Evolutionary conservation across 2,888 invertebrate genomes (phyloP).

Genomic region (Stenurella melanura): DNA sequence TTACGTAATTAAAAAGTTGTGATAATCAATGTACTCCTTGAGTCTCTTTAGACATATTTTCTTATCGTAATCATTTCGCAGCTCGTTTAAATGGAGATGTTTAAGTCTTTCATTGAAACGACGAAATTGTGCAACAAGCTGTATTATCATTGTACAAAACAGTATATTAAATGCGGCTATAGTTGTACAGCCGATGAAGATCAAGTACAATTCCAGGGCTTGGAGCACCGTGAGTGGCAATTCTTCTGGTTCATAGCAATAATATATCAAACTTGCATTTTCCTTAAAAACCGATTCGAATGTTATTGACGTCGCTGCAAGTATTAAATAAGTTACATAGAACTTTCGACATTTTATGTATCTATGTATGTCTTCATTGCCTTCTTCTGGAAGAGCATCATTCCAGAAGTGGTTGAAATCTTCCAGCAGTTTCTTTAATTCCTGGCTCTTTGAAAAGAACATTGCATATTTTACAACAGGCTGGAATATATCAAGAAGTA

Average conservation of each 20-base stretch:
- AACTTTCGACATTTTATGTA: not conserved
- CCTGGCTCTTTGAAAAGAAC: not conserved
- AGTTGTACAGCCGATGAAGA: not conserved
- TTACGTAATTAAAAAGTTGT: slow-evolving; percentile 7
- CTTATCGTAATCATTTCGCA: no score
- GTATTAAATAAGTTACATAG: not conserved
- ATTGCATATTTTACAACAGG: not conserved
- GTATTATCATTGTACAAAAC: not conserved
- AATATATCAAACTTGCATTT: not conserved
- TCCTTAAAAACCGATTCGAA: not conserved
- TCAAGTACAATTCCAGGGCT: not conserved
- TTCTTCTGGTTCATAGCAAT: not conserved
- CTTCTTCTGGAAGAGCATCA: not conserved
- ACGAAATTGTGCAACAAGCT: not conserved
- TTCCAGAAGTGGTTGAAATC: not conserved
- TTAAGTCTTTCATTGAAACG: not conserved
- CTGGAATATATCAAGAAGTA: no score
- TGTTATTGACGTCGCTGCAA: not conserved
- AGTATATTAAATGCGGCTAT: not conserved
- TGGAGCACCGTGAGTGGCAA: not conserved
- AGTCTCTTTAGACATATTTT: not conserved
- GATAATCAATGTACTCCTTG: not conserved
- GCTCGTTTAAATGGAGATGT: not conserved
- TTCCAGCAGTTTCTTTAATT: not conserved
- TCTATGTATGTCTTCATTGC: not conserved